Percentiles rank a stretch among this genome's conserved stretches.
Conservation (phyloP, 2,113 vertebrate genomes). For the Dipodomys spectabilis region DNA sequence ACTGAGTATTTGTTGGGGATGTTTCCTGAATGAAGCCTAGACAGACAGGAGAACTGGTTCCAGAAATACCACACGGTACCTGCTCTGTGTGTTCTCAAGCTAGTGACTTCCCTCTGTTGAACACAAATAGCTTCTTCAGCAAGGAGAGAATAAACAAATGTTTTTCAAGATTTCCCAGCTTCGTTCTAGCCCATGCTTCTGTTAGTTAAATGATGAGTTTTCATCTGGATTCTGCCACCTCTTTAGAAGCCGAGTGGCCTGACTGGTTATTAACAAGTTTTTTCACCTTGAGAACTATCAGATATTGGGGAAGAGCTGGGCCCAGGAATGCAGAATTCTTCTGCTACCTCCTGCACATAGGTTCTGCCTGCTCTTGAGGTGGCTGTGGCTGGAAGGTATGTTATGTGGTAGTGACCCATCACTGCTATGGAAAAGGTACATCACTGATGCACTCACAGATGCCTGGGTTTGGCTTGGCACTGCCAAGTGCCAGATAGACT, state of each 20-base stretch:
- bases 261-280: not conserved
- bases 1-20: not conserved
- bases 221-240: not conserved
- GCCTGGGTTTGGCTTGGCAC: not conserved
- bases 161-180: not conserved
- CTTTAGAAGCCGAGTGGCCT: not conserved
- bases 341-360: rapidly evolving
- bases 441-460: not conserved
- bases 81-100: not conserved
- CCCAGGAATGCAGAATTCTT: not conserved
- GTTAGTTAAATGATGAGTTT: not conserved
- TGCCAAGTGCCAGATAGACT: not conserved
- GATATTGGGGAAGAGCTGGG: rapidly evolving
- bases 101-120: not conserved
- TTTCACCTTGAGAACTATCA: not conserved
- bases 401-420: rapidly evolving
- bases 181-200: not conserved
- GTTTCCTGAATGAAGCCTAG: not conserved
- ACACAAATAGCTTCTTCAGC: not conserved
- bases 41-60: not conserved
- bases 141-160: not conserved
- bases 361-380: rapidly evolving
- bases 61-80: not conserved
- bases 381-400: rapidly evolving
- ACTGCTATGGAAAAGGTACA: not conserved